Evolutionary conservation across 64 coral and sea anemone species (phyloP).

Genomic region (Montipora sp.): DNA sequence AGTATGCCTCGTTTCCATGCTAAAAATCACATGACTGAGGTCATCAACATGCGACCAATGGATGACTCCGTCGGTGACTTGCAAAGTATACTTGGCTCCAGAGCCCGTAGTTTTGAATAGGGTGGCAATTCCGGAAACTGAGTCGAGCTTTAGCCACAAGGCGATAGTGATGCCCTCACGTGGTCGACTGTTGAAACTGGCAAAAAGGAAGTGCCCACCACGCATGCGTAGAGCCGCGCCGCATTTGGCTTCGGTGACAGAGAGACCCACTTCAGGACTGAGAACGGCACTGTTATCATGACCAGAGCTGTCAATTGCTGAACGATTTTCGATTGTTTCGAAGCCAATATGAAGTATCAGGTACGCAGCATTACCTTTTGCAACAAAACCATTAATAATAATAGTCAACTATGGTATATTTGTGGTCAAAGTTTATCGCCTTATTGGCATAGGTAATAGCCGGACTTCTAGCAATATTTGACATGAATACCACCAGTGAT

Average conservation of each 20-base stretch:
- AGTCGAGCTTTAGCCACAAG: conserved; percentile 87
- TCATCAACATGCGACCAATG: conserved; percentile 95
- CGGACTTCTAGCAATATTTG: no score
- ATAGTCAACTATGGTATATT: no score
- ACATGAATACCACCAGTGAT: no score
- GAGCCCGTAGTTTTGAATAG: conserved; percentile 79
- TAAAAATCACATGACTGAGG: conserved; percentile 75
- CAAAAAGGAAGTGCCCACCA: conserved; percentile 80
- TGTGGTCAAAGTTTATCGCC: no score
- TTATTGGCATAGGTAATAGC: no score
- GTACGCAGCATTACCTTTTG: conserved; percentile 77
- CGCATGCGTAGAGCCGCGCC: conserved; percentile 72
- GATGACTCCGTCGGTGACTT: conserved; percentile 71
- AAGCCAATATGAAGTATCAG: conserved; percentile 86
- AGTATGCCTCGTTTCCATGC: conserved; percentile 76
- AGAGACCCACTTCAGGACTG: conserved; percentile 21
- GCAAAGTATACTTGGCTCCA: conserved; percentile 87
- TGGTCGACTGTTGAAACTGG: conserved; percentile 73
- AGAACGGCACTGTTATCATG: conserved; percentile 72
- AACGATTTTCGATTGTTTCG: conserved; percentile 63
- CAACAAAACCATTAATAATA: not conserved
- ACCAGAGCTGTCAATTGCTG: conserved; percentile 76
- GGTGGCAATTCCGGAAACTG: conserved; percentile 61
- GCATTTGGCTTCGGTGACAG: conserved; percentile 74
- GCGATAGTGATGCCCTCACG: conserved; percentile 88